These are phyloP conservation scores for Omphaloscelis lunosa DNA, from an alignment of 2,888 invertebrate species.

Conservation along the genomic window DNA sequence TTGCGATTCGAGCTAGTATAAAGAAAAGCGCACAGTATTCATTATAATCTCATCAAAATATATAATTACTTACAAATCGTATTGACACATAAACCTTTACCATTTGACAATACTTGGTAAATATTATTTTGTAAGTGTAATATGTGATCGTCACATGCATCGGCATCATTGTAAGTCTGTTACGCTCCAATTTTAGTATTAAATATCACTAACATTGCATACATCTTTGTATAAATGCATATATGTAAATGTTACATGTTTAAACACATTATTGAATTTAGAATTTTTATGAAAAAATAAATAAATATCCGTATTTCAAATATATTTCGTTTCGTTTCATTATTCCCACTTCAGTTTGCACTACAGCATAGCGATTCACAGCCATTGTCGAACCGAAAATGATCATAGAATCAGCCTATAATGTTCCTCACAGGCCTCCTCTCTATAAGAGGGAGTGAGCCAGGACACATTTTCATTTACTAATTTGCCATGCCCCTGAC, in stretches of 20 bases:
- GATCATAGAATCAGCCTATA: no score
- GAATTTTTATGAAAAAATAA: slow-evolving; percentile 91
- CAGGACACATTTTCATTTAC: neutral
- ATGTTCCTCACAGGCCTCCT: no score
- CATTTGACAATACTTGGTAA: slow-evolving; percentile 91
- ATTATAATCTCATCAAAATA: slow-evolving; percentile 81
- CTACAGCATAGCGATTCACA: neutral
- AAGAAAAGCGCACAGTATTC: slow-evolving; percentile 87
- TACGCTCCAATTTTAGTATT: slow-evolving; percentile 90
- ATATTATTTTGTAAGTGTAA: slow-evolving; percentile 88
- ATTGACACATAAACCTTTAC: slow-evolving; percentile 83
- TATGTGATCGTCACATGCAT: slow-evolving; percentile 84
- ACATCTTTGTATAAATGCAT: slow-evolving; percentile 91
- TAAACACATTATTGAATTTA: slow-evolving; percentile 91
- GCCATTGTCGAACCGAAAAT: neutral
- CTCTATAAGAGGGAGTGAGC: no score
- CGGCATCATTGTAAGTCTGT: slow-evolving; percentile 83
- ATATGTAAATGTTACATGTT: slow-evolving; percentile 91
- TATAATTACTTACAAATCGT: slow-evolving; percentile 70
- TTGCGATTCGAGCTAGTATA: slow-evolving; percentile 82
- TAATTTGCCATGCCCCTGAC: neutral
- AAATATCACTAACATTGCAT: slow-evolving; percentile 90
- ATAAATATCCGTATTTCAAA: slow-evolving; percentile 91
- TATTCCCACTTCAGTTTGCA: slow-evolving; percentile 64
- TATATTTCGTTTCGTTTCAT: slow-evolving; percentile 87